phyloP scores from a whole-genome alignment of 2,888 invertebrate species.

The Girardia tigrina region DNA sequence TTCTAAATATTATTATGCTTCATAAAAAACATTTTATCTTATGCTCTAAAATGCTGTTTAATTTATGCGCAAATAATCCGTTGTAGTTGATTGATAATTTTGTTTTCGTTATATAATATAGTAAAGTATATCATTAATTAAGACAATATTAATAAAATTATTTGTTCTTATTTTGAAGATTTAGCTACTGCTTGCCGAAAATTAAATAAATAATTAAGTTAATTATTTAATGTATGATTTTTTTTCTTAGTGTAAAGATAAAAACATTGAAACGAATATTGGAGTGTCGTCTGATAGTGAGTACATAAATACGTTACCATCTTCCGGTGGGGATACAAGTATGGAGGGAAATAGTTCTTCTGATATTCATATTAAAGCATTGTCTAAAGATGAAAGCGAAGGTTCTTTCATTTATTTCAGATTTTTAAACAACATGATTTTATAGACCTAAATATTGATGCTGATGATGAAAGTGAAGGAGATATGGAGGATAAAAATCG shows the following conservation, averaged over 20 bases:
- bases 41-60: background rate
- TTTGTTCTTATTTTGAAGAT: too few species aligned
- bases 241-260: conserved; percentile 14
- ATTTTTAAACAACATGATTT: background rate
- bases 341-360: background rate
- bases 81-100: background rate
- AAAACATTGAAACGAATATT: background rate
- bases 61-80: background rate
- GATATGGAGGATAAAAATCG: background rate
- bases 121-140: background rate
- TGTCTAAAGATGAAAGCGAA: conserved; percentile 23
- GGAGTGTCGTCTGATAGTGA: background rate
- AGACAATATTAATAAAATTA: background rate
- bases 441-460: background rate
- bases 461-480: conserved; percentile 17
- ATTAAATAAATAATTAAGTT: background rate
- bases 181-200: background rate
- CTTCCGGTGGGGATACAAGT: background rate
- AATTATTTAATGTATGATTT: background rate
- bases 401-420: background rate
- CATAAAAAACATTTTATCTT: background rate
- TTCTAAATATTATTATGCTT: background rate
- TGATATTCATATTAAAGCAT: background rate
- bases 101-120: background rate
- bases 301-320: background rate